A percentile compares a stretch with the other conserved stretches of the same genome.
Evolutionary conservation across 2,797 vertebrate genomes (phyloP).

Genomic region (Knipowitschia caucasica): DNA sequence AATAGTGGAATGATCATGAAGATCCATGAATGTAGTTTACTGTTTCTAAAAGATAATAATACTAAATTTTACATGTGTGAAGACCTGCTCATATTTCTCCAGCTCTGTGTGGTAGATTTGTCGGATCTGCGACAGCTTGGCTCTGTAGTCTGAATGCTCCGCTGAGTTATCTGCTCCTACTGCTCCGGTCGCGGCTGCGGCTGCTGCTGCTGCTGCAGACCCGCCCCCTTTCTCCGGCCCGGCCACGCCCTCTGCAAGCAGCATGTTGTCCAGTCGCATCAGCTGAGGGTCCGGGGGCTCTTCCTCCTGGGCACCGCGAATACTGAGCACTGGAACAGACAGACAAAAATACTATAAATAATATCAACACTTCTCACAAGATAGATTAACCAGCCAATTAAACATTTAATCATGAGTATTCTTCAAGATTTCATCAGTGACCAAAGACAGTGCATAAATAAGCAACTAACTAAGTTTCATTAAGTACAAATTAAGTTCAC

Average conservation of each 20-base stretch:
- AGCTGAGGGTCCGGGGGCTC: constrained; percentile 96
- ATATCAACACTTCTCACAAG: not conserved
- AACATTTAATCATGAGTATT: not conserved
- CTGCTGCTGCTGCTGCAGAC: constrained; percentile 87
- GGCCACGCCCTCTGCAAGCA: constrained; percentile 94
- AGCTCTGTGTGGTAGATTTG: constrained; percentile 99
- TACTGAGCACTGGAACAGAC: constrained; percentile 87
- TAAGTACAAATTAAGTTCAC: not conserved
- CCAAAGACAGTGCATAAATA: too few species aligned
- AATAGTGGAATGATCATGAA: not conserved
- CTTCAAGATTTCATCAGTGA: not conserved
- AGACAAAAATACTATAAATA: constrained; percentile 7
- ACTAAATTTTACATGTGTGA: constrained; percentile 11
- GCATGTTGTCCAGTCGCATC: constrained; percentile 99
- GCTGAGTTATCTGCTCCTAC: constrained; percentile 90
- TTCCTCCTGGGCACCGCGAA: constrained; percentile 96
- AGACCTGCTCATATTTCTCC: constrained; percentile 99
- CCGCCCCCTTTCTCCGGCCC: constrained; percentile 97
- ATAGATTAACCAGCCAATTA: not conserved
- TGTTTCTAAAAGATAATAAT: constrained; percentile 5
- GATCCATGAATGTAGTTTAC: not conserved
- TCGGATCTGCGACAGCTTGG: constrained; percentile 96
- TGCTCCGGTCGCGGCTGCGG: constrained; percentile 87
- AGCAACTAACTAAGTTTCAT: too few species aligned
- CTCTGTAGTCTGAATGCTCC: constrained; percentile 97